phyloP scores from a whole-genome alignment of 2,113 vertebrate genomes.

The Tylochromis polylepis region DNA sequence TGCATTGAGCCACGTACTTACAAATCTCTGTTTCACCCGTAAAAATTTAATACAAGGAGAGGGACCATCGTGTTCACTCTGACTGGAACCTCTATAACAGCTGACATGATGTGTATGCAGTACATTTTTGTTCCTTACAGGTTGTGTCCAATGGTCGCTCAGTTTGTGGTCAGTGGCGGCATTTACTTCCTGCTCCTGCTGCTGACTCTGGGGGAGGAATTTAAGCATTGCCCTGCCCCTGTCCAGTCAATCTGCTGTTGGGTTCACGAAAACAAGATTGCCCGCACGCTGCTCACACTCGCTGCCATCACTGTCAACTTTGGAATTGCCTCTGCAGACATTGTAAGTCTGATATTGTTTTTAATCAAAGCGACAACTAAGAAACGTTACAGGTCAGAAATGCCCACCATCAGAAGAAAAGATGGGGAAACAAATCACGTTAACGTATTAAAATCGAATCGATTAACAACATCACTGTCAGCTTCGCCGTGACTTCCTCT shows the following conservation, averaged over 20 bases:
- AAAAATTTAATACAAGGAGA: not conserved
- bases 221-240: slow-evolving; percentile 81
- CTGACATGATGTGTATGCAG: not conserved
- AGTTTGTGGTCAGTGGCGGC: slow-evolving; percentile 79
- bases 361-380: not conserved
- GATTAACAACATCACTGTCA: not conserved
- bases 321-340: slow-evolving; percentile 71
- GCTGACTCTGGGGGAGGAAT: slow-evolving; percentile 87
- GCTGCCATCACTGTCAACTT: slow-evolving; percentile 87
- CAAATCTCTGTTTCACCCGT: too few species aligned
- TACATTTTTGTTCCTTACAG: not conserved
- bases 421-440: not conserved
- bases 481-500: not conserved
- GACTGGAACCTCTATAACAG: not conserved
- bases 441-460: not conserved
- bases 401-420: not conserved
- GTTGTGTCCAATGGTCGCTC: slow-evolving; percentile 45
- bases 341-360: not conserved
- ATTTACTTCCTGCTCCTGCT: slow-evolving; percentile 81
- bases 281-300: slow-evolving; percentile 85
- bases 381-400: not conserved
- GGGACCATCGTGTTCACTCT: not conserved
- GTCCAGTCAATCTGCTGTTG: slow-evolving; percentile 89
- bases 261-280: slow-evolving; percentile 87
- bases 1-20: not conserved